Evolutionary conservation across 2,888 invertebrate species (phyloP).

Genomic region (Helobdella robusta): DNA sequence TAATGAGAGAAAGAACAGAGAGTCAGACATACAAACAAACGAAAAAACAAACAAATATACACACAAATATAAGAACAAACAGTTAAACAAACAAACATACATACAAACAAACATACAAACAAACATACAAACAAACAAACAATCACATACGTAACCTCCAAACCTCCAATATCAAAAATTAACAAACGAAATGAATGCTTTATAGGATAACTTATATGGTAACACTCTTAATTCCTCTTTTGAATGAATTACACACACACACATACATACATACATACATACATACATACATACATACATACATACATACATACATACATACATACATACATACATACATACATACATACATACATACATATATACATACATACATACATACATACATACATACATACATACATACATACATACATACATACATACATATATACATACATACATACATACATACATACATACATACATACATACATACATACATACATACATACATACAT

Average conservation of each 20-base stretch:
- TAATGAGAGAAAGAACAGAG: no score
- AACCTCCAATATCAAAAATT: no score
- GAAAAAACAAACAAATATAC: no score
- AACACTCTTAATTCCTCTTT: no score
- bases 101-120: constrained; percentile 17
- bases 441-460: constrained; percentile 22
- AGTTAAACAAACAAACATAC: background rate
- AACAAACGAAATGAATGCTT: no score
- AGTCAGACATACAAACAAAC: no score
- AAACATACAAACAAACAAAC: no score
- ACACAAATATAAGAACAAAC: no score
- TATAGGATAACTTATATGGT: no score
- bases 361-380: background rate
- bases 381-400: constrained; percentile 6
- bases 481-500: constrained; percentile 25
- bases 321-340: constrained; percentile 1
- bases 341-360: constrained; percentile 5
- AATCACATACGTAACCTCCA: no score
- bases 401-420: constrained; percentile 6
- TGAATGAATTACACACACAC: constrained; percentile 25
- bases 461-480: constrained; percentile 24
- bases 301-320: constrained; percentile 7
- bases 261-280: constrained; percentile 23
- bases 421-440: constrained; percentile 16
- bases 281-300: constrained; percentile 14